Base-by-base conservation (phyloP, 2,113 vertebrate species). In the Microtus pennsylvanicus region DNA sequence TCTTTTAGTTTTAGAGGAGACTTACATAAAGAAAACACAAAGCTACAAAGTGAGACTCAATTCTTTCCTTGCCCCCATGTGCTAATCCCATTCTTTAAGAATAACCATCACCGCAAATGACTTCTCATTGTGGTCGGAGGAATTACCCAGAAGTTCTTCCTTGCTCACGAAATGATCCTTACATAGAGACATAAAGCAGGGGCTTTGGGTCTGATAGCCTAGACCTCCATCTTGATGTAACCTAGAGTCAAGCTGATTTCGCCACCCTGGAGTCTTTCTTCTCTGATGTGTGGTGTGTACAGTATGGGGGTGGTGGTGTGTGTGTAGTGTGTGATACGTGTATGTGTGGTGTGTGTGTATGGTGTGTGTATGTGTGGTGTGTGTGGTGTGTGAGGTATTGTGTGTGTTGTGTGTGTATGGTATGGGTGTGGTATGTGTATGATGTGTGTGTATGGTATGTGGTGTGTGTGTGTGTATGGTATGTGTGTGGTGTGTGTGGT, bases 241-340 rank as follows among this genome's bases (percentile, higher is more conserved):
- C 63, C 47, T 92, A 42, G 50, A 83, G 69, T 94, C 65, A 96
- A 95, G 76, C 81, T 63, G 45, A 30, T 75, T 89, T 74, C 21
- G 16, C 21, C 45, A 69, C 35, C 38, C 92, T 93, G 94, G 17
- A 90, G 55, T 33, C 28, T 67, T 69, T 69, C 47, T 35, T 67
- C 42, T 50, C 47, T 69, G 19, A 42, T 13, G 28, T 67, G 61
- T 65, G 14, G 7, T 30, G 28, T 86, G 55, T 63, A n/a, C 35
- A 61, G 35, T n/a, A 38, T 38, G 35, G 78, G 19, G n/a, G 11
- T 81, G 33, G 78, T 81, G 77, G 17, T 55, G 7, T 80, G 80
- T 61, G 21, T 82, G 58, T 61, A 7, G 75, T 45, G 38, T 76
- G 38, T 76, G 38, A 3, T 42, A 10, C 12, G 50, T 80, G 8